Evolutionary conservation across 1,140 invertebrate species (phyloP), one percentile per base, ranked within the genome.

Genomic region (Araneus ventricosus): DNA sequence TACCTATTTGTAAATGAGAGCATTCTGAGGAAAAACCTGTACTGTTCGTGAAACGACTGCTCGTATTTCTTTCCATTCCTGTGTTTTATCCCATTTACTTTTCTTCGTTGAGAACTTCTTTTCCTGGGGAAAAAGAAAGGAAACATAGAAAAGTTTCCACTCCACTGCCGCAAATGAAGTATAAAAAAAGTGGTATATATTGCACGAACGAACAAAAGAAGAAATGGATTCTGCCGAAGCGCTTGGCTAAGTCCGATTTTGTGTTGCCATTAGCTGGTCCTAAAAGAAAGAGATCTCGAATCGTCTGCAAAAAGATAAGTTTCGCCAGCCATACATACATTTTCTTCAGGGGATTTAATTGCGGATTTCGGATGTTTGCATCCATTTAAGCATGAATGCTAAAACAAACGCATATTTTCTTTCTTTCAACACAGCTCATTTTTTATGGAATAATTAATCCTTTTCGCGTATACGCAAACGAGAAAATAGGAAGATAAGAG

Each of bases 51-150:
- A 75, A 75, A 75, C 30, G 70, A 75, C 70, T 75, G 14, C 70
- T 75, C 70, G 70, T 75, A 75, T 75, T 75, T 75, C 70, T 37
- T 75, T 22, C 70, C 30, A 75, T 75, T 75, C 70, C 20, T 37
- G 14, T 37, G 30, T 34, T 75, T 67, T 75, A 37, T 34, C 70
- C 70, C 70, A 75, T 75, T 75, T 67, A 30, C 63, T 67, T 67
- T n/a, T 30, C 63, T 10, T 34, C 30, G 30, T 20, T 5, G 20
- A 75, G 70, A 37, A 75, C 70, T 75, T 37, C 70, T 34, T 75
- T 20, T 34, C 20, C 70, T 34, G 34, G 30, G 5, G n/a, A 22
- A 63, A 37, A 34, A 75, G 5, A 20, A 20, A 20, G 70, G 6
- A 75, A 75, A 75, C 4, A 20, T 6, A 34, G 22, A 17, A 75